These are phyloP conservation scores for Riparia riparia DNA, from an alignment of 2,113 vertebrate genomes.

Conservation along the genomic window DNA sequence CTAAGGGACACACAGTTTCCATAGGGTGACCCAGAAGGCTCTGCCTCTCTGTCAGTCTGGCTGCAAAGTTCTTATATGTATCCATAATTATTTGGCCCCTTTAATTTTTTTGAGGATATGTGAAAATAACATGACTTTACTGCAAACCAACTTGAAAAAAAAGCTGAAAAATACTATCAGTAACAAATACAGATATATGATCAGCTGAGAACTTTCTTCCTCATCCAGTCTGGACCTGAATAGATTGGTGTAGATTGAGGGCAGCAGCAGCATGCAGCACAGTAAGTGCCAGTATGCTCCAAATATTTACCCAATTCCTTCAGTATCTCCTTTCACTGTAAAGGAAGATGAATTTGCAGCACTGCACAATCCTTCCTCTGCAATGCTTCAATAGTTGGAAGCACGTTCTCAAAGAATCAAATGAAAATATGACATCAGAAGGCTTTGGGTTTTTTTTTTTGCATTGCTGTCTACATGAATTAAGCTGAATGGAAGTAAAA, in stretches of 20 bases:
- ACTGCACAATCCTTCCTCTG: not conserved
- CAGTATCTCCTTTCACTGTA: not conserved
- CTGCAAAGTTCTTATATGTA: not conserved
- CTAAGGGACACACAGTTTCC: not conserved
- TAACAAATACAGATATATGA: not conserved
- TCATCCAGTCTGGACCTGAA: not conserved
- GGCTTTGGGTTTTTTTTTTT: not conserved
- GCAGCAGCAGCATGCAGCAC: not conserved
- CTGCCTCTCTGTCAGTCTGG: not conserved
- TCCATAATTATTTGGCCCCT: not conserved
- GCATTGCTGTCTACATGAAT: not conserved
- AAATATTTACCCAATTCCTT: not conserved
- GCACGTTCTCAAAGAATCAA: not conserved
- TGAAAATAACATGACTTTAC: not conserved
- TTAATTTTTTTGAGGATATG: not conserved
- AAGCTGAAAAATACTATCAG: not conserved
- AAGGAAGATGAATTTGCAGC: not conserved
- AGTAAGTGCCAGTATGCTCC: not conserved
- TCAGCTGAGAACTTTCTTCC: not conserved
- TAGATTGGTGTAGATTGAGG: not conserved
- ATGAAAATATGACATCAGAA: not conserved
- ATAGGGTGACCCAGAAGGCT: not conserved
- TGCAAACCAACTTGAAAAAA: not conserved
- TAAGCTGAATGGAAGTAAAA: not conserved
- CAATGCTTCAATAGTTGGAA: not conserved